Base-by-base conservation (phyloP, 2,113 vertebrate genomes). In the Oreocharis arfaki region DNA sequence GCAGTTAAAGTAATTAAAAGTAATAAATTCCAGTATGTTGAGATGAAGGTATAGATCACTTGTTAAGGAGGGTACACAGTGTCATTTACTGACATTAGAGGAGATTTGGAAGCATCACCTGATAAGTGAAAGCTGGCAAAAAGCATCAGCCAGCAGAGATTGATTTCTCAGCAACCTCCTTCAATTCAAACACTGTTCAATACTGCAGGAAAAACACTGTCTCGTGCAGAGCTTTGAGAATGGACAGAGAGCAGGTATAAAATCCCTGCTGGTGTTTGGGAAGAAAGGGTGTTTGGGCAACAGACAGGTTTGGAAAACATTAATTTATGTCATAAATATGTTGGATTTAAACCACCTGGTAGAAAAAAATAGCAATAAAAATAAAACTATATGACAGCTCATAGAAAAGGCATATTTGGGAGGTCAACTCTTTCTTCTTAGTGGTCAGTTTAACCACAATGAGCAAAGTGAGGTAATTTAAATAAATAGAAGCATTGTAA, bases 1-100 rank as follows among this genome's bases (percentile, higher is more conserved):
- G 55, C 28, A 69, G 64, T 67, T 88, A 77, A 93, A 96, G n/a
- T 95, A 94, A 93, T 96, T 90, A 93, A 95, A 91, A 93, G 68
- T 69, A 90, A 85, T 93, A 84, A 88, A 95, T 94, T 80, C 27
- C 22, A 35, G 55, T 63, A 20, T 41, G 59, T 37, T 63, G 71
- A 80, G 71, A 92, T 86, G 85, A 94, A 88, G 64, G 68, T 80
- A 63, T 65, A 94, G 68, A 94, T 88, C 78, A 94, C 52, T 90
- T 80, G 52, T 70, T 90, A 85, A 91, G 78, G 78, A 76, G 87
- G 77, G 22, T 81, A 52, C 46, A 70, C 26, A 35, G 20, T 80
- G 63, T 77, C 56, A 53, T 77, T 91, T 60, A 37, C 50, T 91
- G 71, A 67, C 59, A 70, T 91, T 63, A 90, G 39, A 91, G 78